phyloP scores from a whole-genome alignment of 2,113 vertebrate species.

The Sciurus niger region DNA sequence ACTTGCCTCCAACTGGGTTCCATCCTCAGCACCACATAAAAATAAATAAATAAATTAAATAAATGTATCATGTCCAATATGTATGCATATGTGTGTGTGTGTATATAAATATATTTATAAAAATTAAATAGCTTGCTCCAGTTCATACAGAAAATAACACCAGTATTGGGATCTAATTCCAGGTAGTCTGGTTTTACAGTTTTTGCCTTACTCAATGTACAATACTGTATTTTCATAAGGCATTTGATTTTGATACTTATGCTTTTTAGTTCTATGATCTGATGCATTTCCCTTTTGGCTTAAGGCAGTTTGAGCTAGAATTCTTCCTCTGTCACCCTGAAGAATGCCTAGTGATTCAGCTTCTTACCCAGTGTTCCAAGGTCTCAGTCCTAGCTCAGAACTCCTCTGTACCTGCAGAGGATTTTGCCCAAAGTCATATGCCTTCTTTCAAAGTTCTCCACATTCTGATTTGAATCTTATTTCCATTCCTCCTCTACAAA shows the following conservation, averaged over 20 bases:
- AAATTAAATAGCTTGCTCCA: not conserved
- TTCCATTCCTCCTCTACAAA: no score
- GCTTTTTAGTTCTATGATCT: not conserved
- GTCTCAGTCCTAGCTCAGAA: no score
- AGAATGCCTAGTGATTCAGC: not conserved
- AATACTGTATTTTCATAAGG: not conserved
- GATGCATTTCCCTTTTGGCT: not conserved
- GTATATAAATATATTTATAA: no score
- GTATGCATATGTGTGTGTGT: no score
- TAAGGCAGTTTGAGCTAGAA: not conserved
- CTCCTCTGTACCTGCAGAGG: no score
- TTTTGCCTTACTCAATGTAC: not conserved
- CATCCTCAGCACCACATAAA: no score
- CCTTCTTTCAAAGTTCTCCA: no score
- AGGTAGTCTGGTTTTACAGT: not conserved
- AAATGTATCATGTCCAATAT: no score
- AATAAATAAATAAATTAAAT: no score
- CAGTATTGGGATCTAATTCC: not conserved
- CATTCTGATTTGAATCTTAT: no score
- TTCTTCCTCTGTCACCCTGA: not conserved
- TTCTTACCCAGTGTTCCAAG: not conserved
- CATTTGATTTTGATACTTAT: not conserved
- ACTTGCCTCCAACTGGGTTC: no score
- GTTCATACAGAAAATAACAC: not conserved
- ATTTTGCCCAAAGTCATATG: not conserved